A percentile compares a stretch with the other conserved stretches of the same genome.
These are phyloP conservation scores for Symphodus melops DNA, from an alignment of 2,113 vertebrate species.

Conservation along the genomic window DNA sequence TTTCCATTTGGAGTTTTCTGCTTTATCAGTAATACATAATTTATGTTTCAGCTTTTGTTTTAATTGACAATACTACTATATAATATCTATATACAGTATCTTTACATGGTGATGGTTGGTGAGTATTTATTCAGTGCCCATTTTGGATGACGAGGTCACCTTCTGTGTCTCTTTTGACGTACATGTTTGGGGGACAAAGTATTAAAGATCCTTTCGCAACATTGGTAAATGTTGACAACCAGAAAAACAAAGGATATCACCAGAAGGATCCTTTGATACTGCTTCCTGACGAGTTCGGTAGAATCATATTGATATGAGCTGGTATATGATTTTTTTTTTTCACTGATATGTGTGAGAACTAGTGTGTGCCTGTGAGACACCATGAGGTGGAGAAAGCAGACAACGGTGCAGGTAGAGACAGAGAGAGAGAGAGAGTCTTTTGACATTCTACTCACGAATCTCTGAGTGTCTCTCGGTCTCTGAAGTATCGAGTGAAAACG, in stretches of 20 bases:
- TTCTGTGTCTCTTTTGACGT: neutral
- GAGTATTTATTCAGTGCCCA: too few relatives aligned
- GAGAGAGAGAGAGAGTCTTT: conserved; percentile 47
- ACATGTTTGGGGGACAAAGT: neutral
- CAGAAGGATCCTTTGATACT: neutral
- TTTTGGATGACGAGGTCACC: too few relatives aligned
- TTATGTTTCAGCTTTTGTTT: too few relatives aligned
- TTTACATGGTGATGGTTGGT: too few relatives aligned
- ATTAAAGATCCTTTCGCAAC: neutral
- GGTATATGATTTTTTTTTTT: neutral
- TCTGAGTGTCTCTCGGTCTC: conserved; percentile 72
- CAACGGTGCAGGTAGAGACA: conserved; percentile 19
- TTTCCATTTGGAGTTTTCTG: too few relatives aligned
- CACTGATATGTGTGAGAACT: conserved; percentile 26
- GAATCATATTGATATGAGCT: neutral
- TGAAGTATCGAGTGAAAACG: conserved; percentile 77
- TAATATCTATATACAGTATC: too few relatives aligned
- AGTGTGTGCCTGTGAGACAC: conserved; percentile 16
- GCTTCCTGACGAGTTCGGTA: neutral
- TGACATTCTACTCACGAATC: conserved; percentile 81
- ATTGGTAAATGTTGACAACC: neutral
- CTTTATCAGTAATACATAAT: too few relatives aligned
- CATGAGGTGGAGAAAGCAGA: conserved; percentile 52
- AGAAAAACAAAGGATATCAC: conserved; percentile 1
- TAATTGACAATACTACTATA: too few relatives aligned